Base-by-base conservation (phyloP, 2,888 invertebrate genomes). In the Hybos culiciformis region DNA sequence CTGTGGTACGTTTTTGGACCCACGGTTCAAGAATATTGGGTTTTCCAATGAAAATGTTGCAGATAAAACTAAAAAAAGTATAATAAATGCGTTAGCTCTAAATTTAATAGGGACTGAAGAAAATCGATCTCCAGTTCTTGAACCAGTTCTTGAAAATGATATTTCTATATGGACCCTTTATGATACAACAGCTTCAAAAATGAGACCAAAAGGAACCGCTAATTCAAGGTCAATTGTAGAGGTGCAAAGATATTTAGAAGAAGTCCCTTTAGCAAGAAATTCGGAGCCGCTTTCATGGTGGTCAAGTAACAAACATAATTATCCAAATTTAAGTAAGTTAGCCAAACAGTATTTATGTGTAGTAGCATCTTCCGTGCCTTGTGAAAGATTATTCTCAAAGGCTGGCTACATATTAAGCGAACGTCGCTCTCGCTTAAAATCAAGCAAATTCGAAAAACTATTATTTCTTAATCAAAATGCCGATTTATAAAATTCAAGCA, bases 231-330 rank as follows among this genome's bases (percentile, higher is more conserved):
- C 43, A 19, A 41, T 44, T 23, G 31, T 46, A 11, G 46, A 46
- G 33, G 44, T 45, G 8, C 26, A 43, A 23, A 11, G 43, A 9
- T 45, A 47, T 40, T 33, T 45, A 15, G 45, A 47, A 24, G 47
- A 43, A 29, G 29, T 37, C 32, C 42, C 31, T 17, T 33, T 46
- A n/a, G 9, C 36, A 15, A 38, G 42, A 39, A 39, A 32, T n/a
- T 21, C 41, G 23, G 39, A 46, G 18, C 42, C 44, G 7, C 34
- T 44, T 29, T 41, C 17, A 29, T 46, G 46, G 44, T 46, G 44
- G 46, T 12, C 9, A 26, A 26, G 12, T 4, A 26, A 26, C 12
- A 9, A 12, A 26, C 26, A 26, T 26, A 26, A 26, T 12, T 26
- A 26, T 26, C 26, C 26, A 26, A 9, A 26, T 26, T 26, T 26